Base-by-base conservation (phyloP, 2,113 vertebrate species). In the Scopus umbretta region DNA sequence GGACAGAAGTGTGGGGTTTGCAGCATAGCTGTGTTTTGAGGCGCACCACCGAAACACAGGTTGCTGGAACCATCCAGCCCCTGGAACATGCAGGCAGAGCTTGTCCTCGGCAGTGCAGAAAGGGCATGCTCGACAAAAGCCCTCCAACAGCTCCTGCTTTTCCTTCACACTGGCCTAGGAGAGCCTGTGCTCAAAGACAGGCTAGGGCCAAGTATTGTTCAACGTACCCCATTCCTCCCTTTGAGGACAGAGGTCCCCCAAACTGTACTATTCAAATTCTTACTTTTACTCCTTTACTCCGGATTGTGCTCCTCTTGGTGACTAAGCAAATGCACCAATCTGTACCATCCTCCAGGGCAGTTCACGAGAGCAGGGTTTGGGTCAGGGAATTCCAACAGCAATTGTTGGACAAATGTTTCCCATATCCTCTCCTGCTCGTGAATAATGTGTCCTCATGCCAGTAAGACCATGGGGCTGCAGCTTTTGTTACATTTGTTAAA, bases 371-470 rank as follows among this genome's bases (percentile, higher is more conserved):
- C 49, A 58, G 34, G 13, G 53, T 30, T 94, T 93, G 61, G 52
- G 88, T 88, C 40, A 43, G 56, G 52, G 50, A 90, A 40, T 50
- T 92, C 36, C 75, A 65, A n/a, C 36, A 83, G 71, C 67, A 88
- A 47, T 81, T 91, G 92, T 73, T 72, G 89, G 38, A 58, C 62
- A 88, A 92, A 86, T 85, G 78, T 79, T 95, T 94, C 76, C 92
- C 84, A 55, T 92, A 61, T 84, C 42, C 62, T 86, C 66, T 90
- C 21, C 55, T 45, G 36, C 59, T 91, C 34, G 1, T 32, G 90
- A 94, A 61, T 75, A 88, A 63, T 78, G 75, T 91, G 65, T 88
- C 68, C 43, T 86, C 80, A 49, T 70, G n/a, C 43, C 95, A 68
- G 2, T 42, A 50, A 88, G 43, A 81, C 32, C 61, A 16, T 5